Conservation (phyloP, 2,113 vertebrate genomes). For the Microcebus jonahi region DNA sequence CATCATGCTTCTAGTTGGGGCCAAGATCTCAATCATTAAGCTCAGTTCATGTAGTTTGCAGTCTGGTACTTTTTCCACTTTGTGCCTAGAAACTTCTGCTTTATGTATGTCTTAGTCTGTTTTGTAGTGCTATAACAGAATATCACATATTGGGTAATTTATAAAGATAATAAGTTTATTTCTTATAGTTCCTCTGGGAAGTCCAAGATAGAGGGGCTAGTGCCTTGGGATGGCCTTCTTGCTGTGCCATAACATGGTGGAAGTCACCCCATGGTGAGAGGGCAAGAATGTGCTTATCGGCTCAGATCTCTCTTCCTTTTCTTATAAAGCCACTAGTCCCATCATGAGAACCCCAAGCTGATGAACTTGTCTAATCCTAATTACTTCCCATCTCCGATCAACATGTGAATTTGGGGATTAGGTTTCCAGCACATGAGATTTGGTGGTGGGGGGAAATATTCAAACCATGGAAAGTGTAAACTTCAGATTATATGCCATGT, state of each 20-base stretch:
- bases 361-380: background rate
- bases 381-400: background rate
- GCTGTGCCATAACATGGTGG: background rate
- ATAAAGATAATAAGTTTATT: background rate
- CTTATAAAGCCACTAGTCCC: background rate
- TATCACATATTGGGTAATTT: background rate
- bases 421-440: background rate
- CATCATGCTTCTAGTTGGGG: background rate
- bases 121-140: background rate
- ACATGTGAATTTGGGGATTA: background rate
- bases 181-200: background rate
- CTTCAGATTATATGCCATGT: background rate
- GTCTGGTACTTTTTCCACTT: background rate
- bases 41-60: background rate
- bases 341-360: background rate
- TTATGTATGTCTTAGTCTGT: background rate
- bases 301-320: background rate
- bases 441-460: background rate
- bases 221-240: background rate
- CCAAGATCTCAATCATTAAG: background rate
- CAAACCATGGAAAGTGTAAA: background rate
- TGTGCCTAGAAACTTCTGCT: background rate
- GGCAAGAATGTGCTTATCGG: background rate
- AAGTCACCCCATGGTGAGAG: background rate
- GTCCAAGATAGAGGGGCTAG: background rate